These are phyloP conservation scores for Ennomos quercinarius DNA, from an alignment of 2,888 invertebrate genomes.

Conservation along the genomic window DNA sequence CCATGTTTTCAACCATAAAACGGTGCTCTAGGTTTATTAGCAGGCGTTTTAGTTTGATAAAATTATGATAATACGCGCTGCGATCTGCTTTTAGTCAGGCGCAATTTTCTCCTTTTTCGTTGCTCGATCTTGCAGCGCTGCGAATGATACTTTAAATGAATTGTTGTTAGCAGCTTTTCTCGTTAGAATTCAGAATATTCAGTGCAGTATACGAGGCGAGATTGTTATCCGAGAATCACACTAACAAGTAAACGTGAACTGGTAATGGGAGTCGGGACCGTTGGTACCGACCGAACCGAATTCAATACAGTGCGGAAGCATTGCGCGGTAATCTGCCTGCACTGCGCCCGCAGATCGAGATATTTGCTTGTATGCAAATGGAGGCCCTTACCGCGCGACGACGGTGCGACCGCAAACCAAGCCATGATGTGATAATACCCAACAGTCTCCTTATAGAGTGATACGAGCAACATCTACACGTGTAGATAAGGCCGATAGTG, in stretches of 20 bases:
- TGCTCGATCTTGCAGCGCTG: background rate
- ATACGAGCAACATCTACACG: constrained; percentile 77
- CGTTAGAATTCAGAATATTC: constrained; percentile 41
- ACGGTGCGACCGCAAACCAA: constrained; percentile 74
- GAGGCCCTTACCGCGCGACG: constrained; percentile 78
- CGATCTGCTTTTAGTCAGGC: constrained; percentile 32
- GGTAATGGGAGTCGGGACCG: constrained; percentile 70
- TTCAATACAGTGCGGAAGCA: constrained; percentile 81
- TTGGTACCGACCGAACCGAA: constrained; percentile 76
- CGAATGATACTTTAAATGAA: constrained; percentile 23
- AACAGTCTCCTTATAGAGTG: constrained; percentile 76
- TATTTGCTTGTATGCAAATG: constrained; percentile 84
- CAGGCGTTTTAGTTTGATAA: constrained; percentile 8
- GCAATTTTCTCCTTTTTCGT: constrained; percentile 20
- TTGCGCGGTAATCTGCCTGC: constrained; percentile 71
- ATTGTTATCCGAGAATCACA: constrained; percentile 78
- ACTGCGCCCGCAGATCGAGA: constrained; percentile 74
- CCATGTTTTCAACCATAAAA: constrained; percentile 21
- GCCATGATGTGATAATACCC: constrained; percentile 81
- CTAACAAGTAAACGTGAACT: constrained; percentile 76
- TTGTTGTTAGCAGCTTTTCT: constrained; percentile 29
- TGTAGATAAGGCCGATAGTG: constrained; percentile 75
- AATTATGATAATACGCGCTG: constrained; percentile 21
- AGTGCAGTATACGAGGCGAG: constrained; percentile 50
- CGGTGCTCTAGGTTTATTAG: constrained; percentile 21